Base-by-base conservation (phyloP, 2,888 invertebrate species). In the Scaptomyza tumidula region DNA sequence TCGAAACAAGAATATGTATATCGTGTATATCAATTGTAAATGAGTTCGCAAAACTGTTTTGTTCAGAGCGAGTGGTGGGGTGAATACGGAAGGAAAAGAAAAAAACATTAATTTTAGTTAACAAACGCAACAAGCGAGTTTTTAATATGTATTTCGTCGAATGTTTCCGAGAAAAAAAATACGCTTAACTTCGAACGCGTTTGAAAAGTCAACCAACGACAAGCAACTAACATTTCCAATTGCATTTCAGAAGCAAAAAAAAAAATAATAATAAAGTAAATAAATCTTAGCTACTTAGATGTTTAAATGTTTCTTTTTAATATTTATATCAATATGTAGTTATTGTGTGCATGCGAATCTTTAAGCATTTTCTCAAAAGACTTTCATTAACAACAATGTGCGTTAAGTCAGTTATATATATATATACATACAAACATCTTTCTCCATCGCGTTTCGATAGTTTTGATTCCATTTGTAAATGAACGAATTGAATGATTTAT, bases 391-490 rank as follows among this genome's bases (percentile, higher is more conserved):
- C 43, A 58, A 24, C 24, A 63, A 63, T 63, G 64, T 72, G 68
- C 75, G 52, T 72, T 72, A 73, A 64, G 75, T 83, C 84, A 70
- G 56, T 71, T 75, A 45, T 65, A 50, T 16, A 50, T 48, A 11
- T 48, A 3, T 14, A 9, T 31, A 48, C 13, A 31, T 24, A 46
- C 24, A 14, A 35, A 35, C n/a, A 46, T 59, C 45, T 59, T 77
- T 58, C 48, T 46, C 62, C 54, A 50, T 70, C 74, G 60, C 46
- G 52, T 58, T 78, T 67, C 61, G 59, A 65, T 66, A 75, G 6
- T 82, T 31, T 31, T 56, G 82, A 79, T 74, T 81, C 71, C 67
- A 87, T 67, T 80, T 88, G 86, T 83, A 82, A 71, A 65, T 87
- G 65, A 81, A 83, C 64, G 57, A 59, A 73, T 69, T 65, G 73